phyloP scores from a whole-genome alignment of 2,888 invertebrate species.

The Polia nebulosa region DNA sequence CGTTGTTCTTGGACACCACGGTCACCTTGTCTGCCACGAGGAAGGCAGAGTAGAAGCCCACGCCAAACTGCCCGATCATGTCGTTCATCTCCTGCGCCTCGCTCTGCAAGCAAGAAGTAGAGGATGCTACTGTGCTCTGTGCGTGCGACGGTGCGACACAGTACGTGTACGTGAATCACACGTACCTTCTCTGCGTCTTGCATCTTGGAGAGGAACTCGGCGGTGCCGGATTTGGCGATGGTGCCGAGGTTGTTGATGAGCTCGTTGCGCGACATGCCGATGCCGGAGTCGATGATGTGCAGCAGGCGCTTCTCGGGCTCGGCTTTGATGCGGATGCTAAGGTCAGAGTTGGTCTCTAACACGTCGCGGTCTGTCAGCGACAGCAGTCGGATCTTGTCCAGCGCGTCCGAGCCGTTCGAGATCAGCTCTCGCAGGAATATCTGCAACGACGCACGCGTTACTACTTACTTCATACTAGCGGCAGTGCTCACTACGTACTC shows the following conservation, averaged over 20 bases:
- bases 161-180: neutral
- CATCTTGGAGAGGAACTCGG: conserved; percentile 98
- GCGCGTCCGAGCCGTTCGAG: conserved; percentile 99
- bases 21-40: conserved; percentile 98
- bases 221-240: conserved; percentile 99
- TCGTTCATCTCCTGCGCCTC: conserved; percentile 95
- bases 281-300: conserved; percentile 98
- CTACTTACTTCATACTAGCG: neutral
- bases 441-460: conserved; percentile 79
- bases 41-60: conserved; percentile 99
- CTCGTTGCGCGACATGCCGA: conserved; percentile 99
- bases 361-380: conserved; percentile 97
- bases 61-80: conserved; percentile 99
- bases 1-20: conserved; percentile 98
- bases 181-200: conserved; percentile 91
- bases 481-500: neutral
- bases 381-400: conserved; percentile 99
- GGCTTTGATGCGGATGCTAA: conserved; percentile 97
- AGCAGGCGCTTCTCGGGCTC: conserved; percentile 98
- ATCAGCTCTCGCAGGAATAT: conserved; percentile 99
- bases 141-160: neutral
- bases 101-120: conserved; percentile 69
- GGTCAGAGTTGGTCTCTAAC: conserved; percentile 95
- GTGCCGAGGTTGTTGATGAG: conserved; percentile 99
- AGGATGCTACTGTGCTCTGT: neutral